phyloP scores from a whole-genome alignment of 2,888 invertebrate genomes.

The Leuctra nigra region DNA sequence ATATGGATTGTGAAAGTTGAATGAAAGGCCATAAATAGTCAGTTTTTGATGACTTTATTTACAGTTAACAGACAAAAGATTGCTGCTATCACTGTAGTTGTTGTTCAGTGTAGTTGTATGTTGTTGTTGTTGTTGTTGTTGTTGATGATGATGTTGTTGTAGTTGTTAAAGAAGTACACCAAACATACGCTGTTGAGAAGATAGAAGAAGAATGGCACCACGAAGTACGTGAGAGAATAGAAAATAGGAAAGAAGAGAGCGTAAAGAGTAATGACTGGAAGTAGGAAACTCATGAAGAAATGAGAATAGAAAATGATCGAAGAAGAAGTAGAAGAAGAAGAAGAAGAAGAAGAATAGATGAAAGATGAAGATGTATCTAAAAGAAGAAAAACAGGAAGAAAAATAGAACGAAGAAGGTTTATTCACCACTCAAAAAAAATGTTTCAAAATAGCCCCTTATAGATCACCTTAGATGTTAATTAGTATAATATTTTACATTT shows the following conservation, averaged over 20 bases:
- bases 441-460: not conserved
- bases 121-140: conserved; percentile 1
- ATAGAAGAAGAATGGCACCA: conserved; percentile 23
- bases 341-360: not conserved
- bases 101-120: not conserved
- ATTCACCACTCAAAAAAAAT: conserved; percentile 13
- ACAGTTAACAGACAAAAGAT: not conserved
- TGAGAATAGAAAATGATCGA: conserved; percentile 4
- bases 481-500: not conserved
- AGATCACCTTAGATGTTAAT: not conserved
- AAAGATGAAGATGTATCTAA: not conserved
- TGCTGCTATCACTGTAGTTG: no score
- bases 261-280: conserved; percentile 23
- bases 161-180: conserved; percentile 16
- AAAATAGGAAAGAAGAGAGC: conserved; percentile 24
- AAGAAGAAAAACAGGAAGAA: not conserved
- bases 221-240: conserved; percentile 22
- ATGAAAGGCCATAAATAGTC: no score
- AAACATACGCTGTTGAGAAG: conserved; percentile 19
- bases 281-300: conserved; percentile 13
- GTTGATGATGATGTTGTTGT: not conserved
- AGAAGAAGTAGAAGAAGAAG: conserved; percentile 8
- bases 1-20: no score
- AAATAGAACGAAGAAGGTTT: no score
- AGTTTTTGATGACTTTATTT: conserved; percentile 11